These are phyloP conservation scores for Mustelus asterias DNA, from an alignment of 2,113 vertebrate genomes.

Conservation along the genomic window DNA sequence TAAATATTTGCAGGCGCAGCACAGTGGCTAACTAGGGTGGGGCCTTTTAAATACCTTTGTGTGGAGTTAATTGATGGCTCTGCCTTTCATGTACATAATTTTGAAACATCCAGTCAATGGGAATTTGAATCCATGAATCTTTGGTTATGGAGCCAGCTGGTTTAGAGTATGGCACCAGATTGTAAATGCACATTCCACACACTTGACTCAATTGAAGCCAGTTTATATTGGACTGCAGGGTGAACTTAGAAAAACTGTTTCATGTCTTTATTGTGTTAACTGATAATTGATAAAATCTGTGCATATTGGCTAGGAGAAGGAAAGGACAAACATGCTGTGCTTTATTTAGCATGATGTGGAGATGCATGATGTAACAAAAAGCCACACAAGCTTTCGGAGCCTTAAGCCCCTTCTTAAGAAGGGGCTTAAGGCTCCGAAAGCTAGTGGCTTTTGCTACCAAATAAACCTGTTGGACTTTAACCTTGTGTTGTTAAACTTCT, in stretches of 20 bases:
- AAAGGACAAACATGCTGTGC: neutral
- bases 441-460: no score
- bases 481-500: no score
- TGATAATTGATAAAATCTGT: neutral
- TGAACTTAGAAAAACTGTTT: neutral
- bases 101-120: constrained; percentile 22
- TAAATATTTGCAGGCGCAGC: neutral
- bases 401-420: no score
- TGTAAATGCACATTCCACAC: constrained; percentile 7
- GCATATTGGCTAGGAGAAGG: neutral
- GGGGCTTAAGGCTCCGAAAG: no score
- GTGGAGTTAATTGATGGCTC: neutral
- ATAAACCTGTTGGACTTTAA: no score
- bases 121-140: neutral
- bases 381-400: no score
- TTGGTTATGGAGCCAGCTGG: neutral
- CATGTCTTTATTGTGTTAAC: neutral
- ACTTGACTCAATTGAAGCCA: neutral
- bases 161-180: neutral
- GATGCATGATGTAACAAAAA: no score
- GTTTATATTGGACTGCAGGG: neutral
- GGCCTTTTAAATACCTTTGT: neutral
- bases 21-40: neutral
- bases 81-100: neutral
- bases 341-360: no score